Percentiles rank a stretch among this genome's conserved stretches.
Evolutionary conservation across 2,888 invertebrate genomes (phyloP).

Genomic region (Plutella xylostella): DNA sequence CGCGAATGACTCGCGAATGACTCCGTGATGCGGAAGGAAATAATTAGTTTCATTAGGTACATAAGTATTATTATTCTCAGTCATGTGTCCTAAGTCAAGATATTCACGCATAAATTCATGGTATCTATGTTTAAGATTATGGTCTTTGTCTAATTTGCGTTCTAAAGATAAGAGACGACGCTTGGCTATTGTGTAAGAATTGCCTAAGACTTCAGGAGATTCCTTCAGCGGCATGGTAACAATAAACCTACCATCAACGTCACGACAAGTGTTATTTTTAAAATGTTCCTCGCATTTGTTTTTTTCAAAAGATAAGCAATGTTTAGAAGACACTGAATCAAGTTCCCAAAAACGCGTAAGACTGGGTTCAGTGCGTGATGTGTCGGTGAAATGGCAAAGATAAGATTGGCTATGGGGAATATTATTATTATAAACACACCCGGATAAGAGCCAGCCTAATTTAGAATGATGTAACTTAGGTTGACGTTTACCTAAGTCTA

Average conservation of each 20-base stretch:
- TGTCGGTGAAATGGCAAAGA: too few species aligned
- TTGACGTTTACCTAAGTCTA: background rate
- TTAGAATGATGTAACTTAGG: background rate
- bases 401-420: too few species aligned
- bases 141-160: background rate
- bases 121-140: background rate
- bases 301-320: too few species aligned
- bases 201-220: background rate
- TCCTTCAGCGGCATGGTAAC: background rate
- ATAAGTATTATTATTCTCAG: too few species aligned
- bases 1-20: constrained; percentile 18
- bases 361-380: too few species aligned
- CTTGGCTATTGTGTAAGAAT: background rate
- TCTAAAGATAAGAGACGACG: background rate
- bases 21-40: too few species aligned
- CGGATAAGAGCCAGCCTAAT: background rate
- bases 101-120: constrained; percentile 15
- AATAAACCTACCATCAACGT: background rate
- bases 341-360: too few species aligned
- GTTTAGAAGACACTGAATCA: too few species aligned
- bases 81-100: constrained; percentile 14
- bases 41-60: too few species aligned
- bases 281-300: background rate
- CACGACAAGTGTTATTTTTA: background rate
- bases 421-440: too few species aligned